These are phyloP conservation scores for Tuta absoluta DNA, from an alignment of 2,888 invertebrate genomes.

Conservation along the genomic window DNA sequence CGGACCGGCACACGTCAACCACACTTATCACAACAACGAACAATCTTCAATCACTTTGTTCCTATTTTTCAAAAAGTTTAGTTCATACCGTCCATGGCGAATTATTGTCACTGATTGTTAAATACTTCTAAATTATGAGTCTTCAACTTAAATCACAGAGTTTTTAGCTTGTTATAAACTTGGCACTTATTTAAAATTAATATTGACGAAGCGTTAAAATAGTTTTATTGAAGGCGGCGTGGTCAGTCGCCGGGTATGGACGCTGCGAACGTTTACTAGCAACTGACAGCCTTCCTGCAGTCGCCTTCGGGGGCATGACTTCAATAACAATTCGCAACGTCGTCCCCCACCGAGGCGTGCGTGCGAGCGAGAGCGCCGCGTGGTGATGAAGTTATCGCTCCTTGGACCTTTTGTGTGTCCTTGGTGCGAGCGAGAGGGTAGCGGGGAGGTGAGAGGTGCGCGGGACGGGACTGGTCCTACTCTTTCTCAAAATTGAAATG, in stretches of 20 bases:
- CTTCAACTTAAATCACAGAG: constrained; percentile 63
- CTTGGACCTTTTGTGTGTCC: constrained; percentile 82
- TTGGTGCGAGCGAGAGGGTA: constrained; percentile 72
- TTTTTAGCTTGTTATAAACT: constrained; percentile 48
- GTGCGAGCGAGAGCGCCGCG: constrained; percentile 75
- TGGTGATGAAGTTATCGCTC: constrained; percentile 82
- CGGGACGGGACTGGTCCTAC: constrained; percentile 74
- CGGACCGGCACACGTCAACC: constrained; percentile 22
- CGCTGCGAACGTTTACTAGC: constrained; percentile 78
- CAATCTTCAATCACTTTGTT: constrained; percentile 32
- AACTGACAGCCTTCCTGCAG: constrained; percentile 81
- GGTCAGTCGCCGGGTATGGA: constrained; percentile 73
- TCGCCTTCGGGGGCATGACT: constrained; percentile 82
- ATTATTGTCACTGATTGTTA: constrained; percentile 50
- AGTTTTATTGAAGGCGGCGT: constrained; percentile 51
- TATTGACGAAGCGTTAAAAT: constrained; percentile 46
- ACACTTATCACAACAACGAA: constrained; percentile 27
- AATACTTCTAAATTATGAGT: constrained; percentile 49
- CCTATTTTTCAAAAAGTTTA: constrained; percentile 53
- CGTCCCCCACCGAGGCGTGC: constrained; percentile 78
- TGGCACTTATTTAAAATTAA: constrained; percentile 66
- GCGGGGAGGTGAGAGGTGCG: constrained; percentile 55
- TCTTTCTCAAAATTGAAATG: constrained; percentile 83
- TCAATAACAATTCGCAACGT: constrained; percentile 82
- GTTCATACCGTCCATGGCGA: constrained; percentile 43